Conservation (phyloP, 2,797 vertebrate species). For the Chloroceryle amazona region DNA sequence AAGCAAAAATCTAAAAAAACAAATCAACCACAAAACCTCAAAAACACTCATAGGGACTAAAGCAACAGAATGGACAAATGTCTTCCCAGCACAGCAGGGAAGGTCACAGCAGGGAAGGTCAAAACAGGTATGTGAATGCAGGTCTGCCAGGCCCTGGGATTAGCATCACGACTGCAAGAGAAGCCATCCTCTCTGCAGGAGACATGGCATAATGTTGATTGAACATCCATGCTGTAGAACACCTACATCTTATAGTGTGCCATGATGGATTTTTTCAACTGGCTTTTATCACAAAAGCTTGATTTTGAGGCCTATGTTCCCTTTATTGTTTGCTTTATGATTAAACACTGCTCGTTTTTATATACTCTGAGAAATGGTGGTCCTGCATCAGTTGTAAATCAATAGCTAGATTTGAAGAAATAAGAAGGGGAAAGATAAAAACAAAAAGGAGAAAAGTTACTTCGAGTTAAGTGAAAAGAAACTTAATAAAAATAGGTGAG, state of each 20-base stretch:
- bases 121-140: not conserved
- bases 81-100: not conserved
- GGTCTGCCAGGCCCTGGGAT: not conserved
- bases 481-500: slow-evolving; percentile 51
- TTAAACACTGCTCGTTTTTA: slow-evolving; percentile 38
- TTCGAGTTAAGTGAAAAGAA: not conserved
- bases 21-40: not conserved
- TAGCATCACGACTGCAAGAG: not conserved
- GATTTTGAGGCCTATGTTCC: slow-evolving; percentile 38
- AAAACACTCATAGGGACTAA: not conserved
- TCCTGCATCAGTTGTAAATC: slow-evolving; percentile 26
- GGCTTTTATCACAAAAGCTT: slow-evolving; percentile 30
- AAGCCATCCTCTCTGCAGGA: not conserved
- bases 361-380: slow-evolving; percentile 32
- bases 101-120: not conserved
- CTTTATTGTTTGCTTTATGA: slow-evolving; percentile 47
- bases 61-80: not conserved
- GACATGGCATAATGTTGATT: not conserved
- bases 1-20: not conserved
- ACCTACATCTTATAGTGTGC: not conserved
- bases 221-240: not conserved
- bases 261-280: not conserved
- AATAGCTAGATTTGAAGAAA: not conserved
- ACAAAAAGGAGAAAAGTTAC: not conserved
- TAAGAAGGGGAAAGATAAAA: not conserved